phyloP scores from a whole-genome alignment of 2,888 invertebrate species.

The Drosophila lacicola region DNA sequence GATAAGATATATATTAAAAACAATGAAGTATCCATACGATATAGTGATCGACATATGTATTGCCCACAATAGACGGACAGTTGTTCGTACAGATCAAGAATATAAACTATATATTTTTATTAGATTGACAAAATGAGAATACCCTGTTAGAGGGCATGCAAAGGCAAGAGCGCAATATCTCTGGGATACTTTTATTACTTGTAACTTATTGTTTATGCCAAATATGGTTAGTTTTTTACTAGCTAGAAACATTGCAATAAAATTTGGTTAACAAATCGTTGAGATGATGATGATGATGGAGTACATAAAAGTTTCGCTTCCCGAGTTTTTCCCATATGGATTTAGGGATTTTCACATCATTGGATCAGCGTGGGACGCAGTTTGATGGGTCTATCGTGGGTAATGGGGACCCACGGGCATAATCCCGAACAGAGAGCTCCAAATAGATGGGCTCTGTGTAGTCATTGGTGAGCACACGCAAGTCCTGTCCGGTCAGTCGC shows the following conservation, averaged over 20 bases:
- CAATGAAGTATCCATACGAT: no score
- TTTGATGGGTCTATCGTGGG: neutral
- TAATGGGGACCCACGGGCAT: neutral
- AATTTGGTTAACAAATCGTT: constrained; percentile 1
- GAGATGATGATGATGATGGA: neutral
- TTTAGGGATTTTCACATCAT: neutral
- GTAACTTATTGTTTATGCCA: neutral
- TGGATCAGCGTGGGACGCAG: neutral
- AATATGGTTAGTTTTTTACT: neutral
- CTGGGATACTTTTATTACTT: no score
- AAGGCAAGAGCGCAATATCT: no score
- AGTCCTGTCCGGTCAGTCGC: constrained; percentile 41
- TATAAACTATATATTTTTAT: no score
- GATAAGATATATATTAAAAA: no score
- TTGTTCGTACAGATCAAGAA: no score
- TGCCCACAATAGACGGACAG: no score
- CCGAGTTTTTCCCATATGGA: neutral
- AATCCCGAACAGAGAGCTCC: constrained; percentile 50
- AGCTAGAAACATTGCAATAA: neutral
- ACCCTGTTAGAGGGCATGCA: no score
- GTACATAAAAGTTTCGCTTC: constrained; percentile 1
- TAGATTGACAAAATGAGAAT: no score
- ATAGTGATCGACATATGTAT: no score
- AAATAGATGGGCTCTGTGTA: constrained; percentile 46
- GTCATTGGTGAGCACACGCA: constrained; percentile 41